Conservation (phyloP, 2,113 vertebrate genomes). For the rat (Rattus norvegicus) region GRCr8 NC_086028.1:22687501-22688000, state of each 20-base stretch:
- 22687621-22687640: slow-evolving; percentile 15
- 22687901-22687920: not conserved
- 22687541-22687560: not conserved
- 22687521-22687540: not conserved
- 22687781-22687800: slow-evolving; percentile 14
- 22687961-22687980: slow-evolving; percentile 47
- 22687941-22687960: not conserved
- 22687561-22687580: not conserved
- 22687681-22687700: not conserved
- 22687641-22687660: not conserved
- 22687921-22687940: not conserved
- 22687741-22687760: not conserved
- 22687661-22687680: not conserved
- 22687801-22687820: not conserved
- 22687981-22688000: slow-evolving; percentile 52
- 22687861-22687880: not conserved
- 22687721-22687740: not conserved
- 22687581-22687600: not conserved
- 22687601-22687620: slow-evolving; percentile 11
- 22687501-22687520: rapidly evolving
- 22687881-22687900: not conserved
- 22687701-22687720: not conserved
- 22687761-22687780: slow-evolving; percentile 47
- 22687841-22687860: not conserved
- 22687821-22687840: slow-evolving; percentile 12